Base-by-base conservation (phyloP, 1,140 invertebrate genomes). In the Drosophila baimaii region DNA sequence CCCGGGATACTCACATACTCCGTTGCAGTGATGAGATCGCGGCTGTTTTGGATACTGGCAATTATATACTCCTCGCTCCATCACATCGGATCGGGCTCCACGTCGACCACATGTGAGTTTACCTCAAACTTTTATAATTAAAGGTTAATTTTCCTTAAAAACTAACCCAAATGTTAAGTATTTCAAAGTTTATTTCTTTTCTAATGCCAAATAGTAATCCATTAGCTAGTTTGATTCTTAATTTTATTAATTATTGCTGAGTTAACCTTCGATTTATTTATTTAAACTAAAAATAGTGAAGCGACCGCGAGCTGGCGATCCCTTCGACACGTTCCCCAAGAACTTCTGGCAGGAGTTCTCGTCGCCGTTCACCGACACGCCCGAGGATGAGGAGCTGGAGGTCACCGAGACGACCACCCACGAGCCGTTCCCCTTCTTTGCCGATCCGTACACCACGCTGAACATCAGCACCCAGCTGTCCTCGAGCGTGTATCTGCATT, bases 401-500 rank as follows among this genome's bases (percentile, higher is more conserved):
- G 77, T 90, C 56, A 90, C 86, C n/a, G 90, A 91, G 52, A 93
- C 92, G 12, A 92, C 93, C 27, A 94, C 94, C 4, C 92, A 94
- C 17, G 94, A 95, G 65, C 94, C 94, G 0, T 92, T 94, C 58
- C 95, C 95, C 0, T 94, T 94, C 84, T 95, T 95, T 78, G 94
- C 95, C 71, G 94, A 94, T 73, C 93, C 93, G 29, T 91, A 93
- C 15, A 93, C 93, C 2, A 93, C 93, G 19, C 93, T 94, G 44
- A 95, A 95, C 82, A 94, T 95, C 75, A 95, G 95, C 3, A 94
- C 94, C 0, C 95, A 95, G 79, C 91, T 96, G 5, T 95, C 95
- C 0, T 94, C 93, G 23, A 93, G 94, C 31, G 95, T 95, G 2
- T 94, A 95, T 79, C 91, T 96, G 56, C 95, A 96, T 77, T 96